phyloP scores from a whole-genome alignment of 2,888 invertebrate genomes.

The Allygus modestus region DNA sequence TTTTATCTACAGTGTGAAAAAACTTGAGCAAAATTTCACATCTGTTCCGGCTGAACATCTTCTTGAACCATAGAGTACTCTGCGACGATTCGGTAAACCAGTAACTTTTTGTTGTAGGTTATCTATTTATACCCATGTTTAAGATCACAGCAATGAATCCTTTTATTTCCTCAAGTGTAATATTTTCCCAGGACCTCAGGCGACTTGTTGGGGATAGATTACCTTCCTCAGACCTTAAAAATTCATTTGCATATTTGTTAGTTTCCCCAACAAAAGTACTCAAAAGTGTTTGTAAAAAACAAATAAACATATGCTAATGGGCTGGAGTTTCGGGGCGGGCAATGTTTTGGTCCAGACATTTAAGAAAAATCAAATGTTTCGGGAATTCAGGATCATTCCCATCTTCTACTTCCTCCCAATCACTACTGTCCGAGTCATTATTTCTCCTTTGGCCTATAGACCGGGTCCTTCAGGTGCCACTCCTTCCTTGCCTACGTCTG shows the following conservation, averaged over 20 bases:
- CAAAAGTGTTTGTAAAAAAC: conserved; percentile 39
- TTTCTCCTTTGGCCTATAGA: neutral
- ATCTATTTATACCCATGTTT: conserved; percentile 52
- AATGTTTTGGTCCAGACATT: conserved; percentile 57
- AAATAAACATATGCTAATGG: conserved; percentile 58
- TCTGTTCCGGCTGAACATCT: conserved; percentile 46
- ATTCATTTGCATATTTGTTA: conserved; percentile 55
- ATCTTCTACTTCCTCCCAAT: conserved; percentile 37
- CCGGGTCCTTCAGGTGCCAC: neutral
- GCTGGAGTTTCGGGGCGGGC: conserved; percentile 46
- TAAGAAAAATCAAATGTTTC: conserved; percentile 34
- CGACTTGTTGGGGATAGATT: neutral
- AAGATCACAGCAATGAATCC: conserved; percentile 54
- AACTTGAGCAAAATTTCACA: conserved; percentile 51
- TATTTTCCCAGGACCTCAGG: neutral
- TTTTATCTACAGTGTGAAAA: conserved; percentile 56
- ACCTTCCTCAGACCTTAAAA: neutral
- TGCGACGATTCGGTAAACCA: conserved; percentile 35
- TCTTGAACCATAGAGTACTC: conserved; percentile 49
- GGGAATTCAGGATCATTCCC: conserved; percentile 36
- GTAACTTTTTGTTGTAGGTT: conserved; percentile 32
- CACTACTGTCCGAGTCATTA: neutral
- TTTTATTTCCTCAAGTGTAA: conserved; percentile 34
- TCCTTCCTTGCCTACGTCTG: neutral
- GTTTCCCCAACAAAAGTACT: conserved; percentile 56